Percentiles rank a stretch among this genome's conserved stretches.
Evolutionary conservation across 2,797 vertebrate genomes (phyloP).

Genomic region (Sternarchorhynchus goeldii): DNA sequence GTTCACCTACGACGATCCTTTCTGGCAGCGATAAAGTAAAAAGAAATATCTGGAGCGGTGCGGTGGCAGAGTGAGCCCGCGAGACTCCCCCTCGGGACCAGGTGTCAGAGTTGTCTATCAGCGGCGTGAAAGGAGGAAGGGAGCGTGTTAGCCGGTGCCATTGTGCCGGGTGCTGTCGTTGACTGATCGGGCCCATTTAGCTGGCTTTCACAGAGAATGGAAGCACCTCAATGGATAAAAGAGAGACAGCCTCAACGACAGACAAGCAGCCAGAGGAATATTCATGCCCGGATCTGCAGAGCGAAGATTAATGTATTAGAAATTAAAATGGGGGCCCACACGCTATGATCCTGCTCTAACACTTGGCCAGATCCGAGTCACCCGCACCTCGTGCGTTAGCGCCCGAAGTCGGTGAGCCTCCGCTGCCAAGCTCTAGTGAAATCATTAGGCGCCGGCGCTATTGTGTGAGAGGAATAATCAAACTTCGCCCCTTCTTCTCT

Average conservation of each 20-base stretch:
- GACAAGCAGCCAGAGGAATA: constrained; percentile 97
- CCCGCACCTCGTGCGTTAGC: constrained; percentile 75
- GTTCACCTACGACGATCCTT: constrained; percentile 90
- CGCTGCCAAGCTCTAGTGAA: constrained; percentile 96
- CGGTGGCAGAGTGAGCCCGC: constrained; percentile 72
- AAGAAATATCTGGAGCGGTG: constrained; percentile 83
- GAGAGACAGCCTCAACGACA: constrained; percentile 93
- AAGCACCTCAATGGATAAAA: constrained; percentile 99
- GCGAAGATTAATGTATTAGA: constrained; percentile 99
- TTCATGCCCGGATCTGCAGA: constrained; percentile 99
- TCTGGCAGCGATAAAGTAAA: constrained; percentile 86
- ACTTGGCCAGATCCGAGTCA: constrained; percentile 99
- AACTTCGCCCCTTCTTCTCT: constrained; percentile 86
- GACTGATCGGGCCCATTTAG: constrained; percentile 99
- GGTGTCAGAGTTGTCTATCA: constrained; percentile 97
- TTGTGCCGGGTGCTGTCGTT: constrained; percentile 96
- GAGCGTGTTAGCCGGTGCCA: constrained; percentile 84
- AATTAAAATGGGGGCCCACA: constrained; percentile 99
- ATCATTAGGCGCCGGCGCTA: constrained; percentile 96
- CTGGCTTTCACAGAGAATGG: constrained; percentile 92
- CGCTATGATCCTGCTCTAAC: constrained; percentile 99
- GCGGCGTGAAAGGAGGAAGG: constrained; percentile 90
- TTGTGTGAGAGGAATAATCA: constrained; percentile 99
- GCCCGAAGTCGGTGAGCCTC: constrained; percentile 90
- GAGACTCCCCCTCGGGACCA: constrained; percentile 79